Evolutionary conservation across 2,113 vertebrate species (phyloP), one percentile per base, ranked within the genome.

Genomic region (Papio anubis): DNA sequence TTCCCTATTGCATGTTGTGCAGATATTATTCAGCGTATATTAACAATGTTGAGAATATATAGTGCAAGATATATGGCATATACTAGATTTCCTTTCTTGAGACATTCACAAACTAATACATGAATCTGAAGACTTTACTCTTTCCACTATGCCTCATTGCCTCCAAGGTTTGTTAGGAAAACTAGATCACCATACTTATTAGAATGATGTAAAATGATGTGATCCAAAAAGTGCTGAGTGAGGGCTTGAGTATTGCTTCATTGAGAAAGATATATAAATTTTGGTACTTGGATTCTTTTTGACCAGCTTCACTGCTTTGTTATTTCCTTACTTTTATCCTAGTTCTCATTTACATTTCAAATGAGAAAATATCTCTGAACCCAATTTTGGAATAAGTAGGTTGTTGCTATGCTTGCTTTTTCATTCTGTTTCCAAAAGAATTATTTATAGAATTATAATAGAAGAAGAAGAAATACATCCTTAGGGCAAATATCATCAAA

Each of bases 391-490:
- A 97, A 59, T 92, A 96, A 85, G 8, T 68, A 70, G 27, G 14
- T 86, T 84, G 21, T 78, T 88, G 64, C 55, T 86, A 5, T 81
- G 17, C 70, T 96, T 85, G 78, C 68, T 93, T 97, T 93, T 45
- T 97, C 14, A 8, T 72, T 90, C 59, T 90, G 12, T 78, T 97
- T 90, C 30, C 40, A 93, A 91, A 90, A 81, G 23, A 90, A 93
- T 70, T 96, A 96, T 91, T 96, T 90, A 55, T 82, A 23, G 43
- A 88, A 75, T 90, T 95, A 83, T 94, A 93, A 84, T 27, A 82
- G 35, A 78, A 89, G 0, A 18, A 45, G 32, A 73, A 81, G 61
- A 96, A 88, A 76, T 40, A 75, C 2, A 75, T 50, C 48, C 7
- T 82, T 75, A 5, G 48, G 14, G 52, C 30, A 93, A 93, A 88